Percentiles rank a stretch among this genome's conserved stretches.
These are phyloP conservation scores for Perodicticus potto DNA, from an alignment of 2,797 vertebrate species.

Conservation along the genomic window DNA sequence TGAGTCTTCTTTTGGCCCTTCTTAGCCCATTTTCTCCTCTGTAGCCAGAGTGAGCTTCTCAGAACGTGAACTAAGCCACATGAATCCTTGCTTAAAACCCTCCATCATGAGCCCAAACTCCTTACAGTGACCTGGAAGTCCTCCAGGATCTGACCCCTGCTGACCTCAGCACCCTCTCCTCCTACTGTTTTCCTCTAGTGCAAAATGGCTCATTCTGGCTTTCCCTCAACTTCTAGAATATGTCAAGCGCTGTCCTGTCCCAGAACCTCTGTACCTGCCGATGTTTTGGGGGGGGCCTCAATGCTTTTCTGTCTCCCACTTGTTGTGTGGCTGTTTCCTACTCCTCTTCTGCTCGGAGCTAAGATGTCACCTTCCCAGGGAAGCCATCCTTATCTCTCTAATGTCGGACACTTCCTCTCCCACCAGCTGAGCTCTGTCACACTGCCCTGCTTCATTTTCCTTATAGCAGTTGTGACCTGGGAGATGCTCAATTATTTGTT, in stretches of 20 bases:
- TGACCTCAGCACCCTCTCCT: background rate
- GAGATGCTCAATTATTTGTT: background rate
- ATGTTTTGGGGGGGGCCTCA: background rate
- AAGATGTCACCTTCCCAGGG: background rate
- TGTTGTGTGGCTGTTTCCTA: background rate
- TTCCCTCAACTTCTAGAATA: background rate
- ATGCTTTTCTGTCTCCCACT: background rate
- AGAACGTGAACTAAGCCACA: background rate
- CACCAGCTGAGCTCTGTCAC: background rate
- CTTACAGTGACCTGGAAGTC: background rate
- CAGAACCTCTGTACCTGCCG: background rate
- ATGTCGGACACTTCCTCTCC: background rate
- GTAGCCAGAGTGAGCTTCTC: background rate
- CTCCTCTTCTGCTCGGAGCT: background rate
- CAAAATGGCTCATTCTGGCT: background rate
- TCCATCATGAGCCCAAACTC: background rate
- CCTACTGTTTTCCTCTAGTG: background rate
- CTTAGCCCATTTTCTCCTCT: background rate
- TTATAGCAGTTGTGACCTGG: background rate
- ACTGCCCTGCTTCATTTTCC: background rate
- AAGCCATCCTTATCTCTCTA: background rate
- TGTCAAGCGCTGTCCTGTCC: background rate
- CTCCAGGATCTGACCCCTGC: background rate
- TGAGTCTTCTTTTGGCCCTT: background rate
- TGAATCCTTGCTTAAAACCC: background rate